Conservation (phyloP, 2,888 invertebrate species). For the Phanerotoma sp. region DNA sequence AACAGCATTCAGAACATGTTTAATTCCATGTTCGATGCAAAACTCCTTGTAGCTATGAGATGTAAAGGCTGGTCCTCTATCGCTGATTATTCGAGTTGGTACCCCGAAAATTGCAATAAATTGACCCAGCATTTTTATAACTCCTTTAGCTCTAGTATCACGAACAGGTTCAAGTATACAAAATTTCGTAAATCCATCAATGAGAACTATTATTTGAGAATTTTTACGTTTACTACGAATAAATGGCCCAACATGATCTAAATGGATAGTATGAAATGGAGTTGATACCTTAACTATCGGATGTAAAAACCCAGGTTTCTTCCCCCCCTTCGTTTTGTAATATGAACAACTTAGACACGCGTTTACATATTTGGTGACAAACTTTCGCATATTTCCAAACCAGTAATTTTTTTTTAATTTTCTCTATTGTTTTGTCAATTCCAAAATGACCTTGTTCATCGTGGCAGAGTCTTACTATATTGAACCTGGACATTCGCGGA, state of each 20-base stretch:
- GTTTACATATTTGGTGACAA: conserved; percentile 49
- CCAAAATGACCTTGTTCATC: conserved; percentile 52
- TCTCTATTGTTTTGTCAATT: conserved; percentile 42
- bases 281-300: conserved; percentile 48
- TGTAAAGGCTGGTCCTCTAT: conserved; percentile 50
- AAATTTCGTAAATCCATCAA: conserved; percentile 52
- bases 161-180: conserved; percentile 42
- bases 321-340: conserved; percentile 38
- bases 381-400: conserved; percentile 49
- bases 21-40: conserved; percentile 41
- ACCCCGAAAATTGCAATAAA: conserved; percentile 41
- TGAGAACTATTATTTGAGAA: conserved; percentile 43
- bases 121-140: conserved; percentile 39
- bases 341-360: conserved; percentile 52
- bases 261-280: conserved; percentile 53
- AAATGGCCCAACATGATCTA: conserved; percentile 55
- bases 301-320: conserved; percentile 44
- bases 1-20: conserved; percentile 42
- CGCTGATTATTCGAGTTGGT: conserved; percentile 42
- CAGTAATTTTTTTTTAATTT: conserved; percentile 47
- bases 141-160: conserved; percentile 39
- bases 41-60: conserved; percentile 43
- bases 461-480: conserved; percentile 47
- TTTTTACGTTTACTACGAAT: conserved; percentile 41
- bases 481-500: conserved; percentile 40